Percentiles rank a stretch among this genome's conserved stretches.
These are phyloP conservation scores for Callyntrura sp. DNA, from an alignment of 2,888 invertebrate genomes.

Conservation along the genomic window DNA sequence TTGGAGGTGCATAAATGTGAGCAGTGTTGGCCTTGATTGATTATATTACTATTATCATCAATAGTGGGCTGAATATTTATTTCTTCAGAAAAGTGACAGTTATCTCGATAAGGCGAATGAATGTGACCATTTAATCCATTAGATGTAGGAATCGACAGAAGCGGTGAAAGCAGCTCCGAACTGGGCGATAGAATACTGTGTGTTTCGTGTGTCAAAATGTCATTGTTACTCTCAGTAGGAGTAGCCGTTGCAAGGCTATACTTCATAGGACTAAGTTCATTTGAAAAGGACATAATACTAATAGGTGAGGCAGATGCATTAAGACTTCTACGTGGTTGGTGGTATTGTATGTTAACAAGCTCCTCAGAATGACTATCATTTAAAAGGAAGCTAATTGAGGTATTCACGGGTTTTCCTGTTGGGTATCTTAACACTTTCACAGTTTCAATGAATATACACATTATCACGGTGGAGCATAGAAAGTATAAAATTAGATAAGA, in stretches of 20 bases:
- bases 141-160: conserved; percentile 51
- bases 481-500: conserved; percentile 35
- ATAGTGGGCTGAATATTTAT: conserved; percentile 1
- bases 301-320: conserved; percentile 57
- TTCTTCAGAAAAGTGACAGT: neutral
- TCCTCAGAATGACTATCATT: conserved; percentile 58
- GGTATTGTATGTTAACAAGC: conserved; percentile 31
- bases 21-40: neutral
- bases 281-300: conserved; percentile 50
- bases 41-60: neutral
- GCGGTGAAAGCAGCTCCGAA: conserved; percentile 69
- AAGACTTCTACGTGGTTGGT: conserved; percentile 46
- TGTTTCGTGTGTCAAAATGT: conserved; percentile 34
- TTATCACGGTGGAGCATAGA: conserved; percentile 28
- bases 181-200: conserved; percentile 61
- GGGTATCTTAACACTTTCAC: conserved; percentile 2
- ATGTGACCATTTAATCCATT: conserved; percentile 62
- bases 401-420: conserved; percentile 6
- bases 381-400: conserved; percentile 60
- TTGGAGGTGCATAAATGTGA: conserved; percentile 33
- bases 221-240: conserved; percentile 46
- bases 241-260: conserved; percentile 20
- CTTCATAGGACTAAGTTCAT: conserved; percentile 54
- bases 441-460: conserved; percentile 12
- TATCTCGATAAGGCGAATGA: conserved; percentile 5